These are phyloP conservation scores for Synchiropus splendidus DNA, from an alignment of 2,113 vertebrate genomes.

Conservation along the genomic window DNA sequence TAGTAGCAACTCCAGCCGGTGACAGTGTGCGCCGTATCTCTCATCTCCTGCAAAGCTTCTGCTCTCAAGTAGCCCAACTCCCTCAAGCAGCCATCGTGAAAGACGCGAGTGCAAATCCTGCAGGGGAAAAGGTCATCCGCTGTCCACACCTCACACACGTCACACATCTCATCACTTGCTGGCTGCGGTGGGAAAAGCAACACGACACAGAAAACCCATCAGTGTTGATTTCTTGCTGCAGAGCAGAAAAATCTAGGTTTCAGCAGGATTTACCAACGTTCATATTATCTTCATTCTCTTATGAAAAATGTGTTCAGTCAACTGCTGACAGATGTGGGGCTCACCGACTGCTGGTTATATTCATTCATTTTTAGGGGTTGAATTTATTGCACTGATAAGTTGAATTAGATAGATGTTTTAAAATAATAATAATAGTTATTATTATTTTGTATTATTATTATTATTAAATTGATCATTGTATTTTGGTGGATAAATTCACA, in stretches of 20 bases:
- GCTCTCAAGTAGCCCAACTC: constrained; percentile 85
- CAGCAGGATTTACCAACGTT: too few relatives aligned
- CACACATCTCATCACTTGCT: constrained; percentile 84
- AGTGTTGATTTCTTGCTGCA: not conserved
- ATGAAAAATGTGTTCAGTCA: not conserved
- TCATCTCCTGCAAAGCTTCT: constrained; percentile 74
- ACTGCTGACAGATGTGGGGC: not conserved
- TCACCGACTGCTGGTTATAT: too few relatives aligned
- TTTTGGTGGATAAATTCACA: too few relatives aligned
- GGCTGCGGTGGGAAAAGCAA: constrained; percentile 60
- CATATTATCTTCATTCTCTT: not conserved
- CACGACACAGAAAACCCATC: not conserved
- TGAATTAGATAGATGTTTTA: too few relatives aligned
- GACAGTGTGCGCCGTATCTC: constrained; percentile 77
- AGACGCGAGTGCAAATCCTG: constrained; percentile 82
- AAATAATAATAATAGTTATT: too few relatives aligned
- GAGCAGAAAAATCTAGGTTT: too few relatives aligned
- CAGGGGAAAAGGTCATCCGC: constrained; percentile 91
- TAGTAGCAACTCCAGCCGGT: constrained; percentile 95
- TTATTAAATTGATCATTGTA: too few relatives aligned
- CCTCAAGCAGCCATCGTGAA: constrained; percentile 89
- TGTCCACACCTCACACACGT: constrained; percentile 95
- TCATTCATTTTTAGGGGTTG: too few relatives aligned
- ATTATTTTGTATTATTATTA: too few relatives aligned
- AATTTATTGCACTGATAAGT: too few relatives aligned